These are phyloP conservation scores for Camponotus floridanus DNA, from an alignment of 1,140 invertebrate species.

Conservation along the genomic window DNA sequence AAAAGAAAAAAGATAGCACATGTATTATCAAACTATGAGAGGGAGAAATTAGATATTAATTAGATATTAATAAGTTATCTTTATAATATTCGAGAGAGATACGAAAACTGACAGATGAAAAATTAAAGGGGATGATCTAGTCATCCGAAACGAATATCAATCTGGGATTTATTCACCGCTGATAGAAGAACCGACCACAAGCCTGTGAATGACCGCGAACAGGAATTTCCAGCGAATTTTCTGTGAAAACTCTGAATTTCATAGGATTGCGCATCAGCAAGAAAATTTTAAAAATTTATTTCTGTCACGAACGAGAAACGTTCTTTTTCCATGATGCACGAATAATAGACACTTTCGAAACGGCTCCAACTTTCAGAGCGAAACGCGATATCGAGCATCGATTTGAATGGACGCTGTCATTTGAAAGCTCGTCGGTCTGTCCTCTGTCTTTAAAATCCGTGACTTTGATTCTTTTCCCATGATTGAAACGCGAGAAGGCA, in stretches of 20 bases:
- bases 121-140: not conserved
- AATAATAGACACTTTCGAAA: conserved; percentile 5
- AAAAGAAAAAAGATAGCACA: no score
- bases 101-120: not conserved
- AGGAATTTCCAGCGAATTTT: conserved; percentile 1
- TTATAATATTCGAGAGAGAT: not conserved
- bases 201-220: not conserved
- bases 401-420: conserved; percentile 37
- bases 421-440: not conserved
- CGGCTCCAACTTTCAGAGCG: conserved; percentile 7
- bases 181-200: conserved; percentile 3
- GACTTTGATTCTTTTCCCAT: not conserved
- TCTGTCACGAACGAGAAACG: not conserved
- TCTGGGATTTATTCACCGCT: not conserved
- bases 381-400: conserved; percentile 7
- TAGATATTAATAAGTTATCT: no score
- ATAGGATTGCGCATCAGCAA: not conserved
- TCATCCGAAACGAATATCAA: conserved; percentile 7
- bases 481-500: not conserved
- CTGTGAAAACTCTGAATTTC: not conserved
- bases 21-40: no score
- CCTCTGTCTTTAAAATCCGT: not conserved
- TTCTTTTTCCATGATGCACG: not conserved
- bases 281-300: conserved; percentile 9
- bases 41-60: no score